phyloP scores from a whole-genome alignment of 2,888 invertebrate species.

The Axea sp. region DNA sequence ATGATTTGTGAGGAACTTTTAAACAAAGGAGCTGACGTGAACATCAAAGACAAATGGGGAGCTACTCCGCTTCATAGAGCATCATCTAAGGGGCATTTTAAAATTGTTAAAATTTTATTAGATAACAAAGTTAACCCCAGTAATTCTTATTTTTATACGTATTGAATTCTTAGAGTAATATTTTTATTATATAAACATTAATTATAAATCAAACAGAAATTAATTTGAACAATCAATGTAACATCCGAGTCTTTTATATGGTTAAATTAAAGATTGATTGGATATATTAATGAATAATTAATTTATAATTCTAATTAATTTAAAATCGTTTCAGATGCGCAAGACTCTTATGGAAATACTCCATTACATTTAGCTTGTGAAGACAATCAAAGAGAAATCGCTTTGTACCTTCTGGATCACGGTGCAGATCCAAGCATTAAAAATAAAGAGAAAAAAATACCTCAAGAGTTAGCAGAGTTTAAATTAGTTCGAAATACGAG shows the following conservation, averaged over 20 bases:
- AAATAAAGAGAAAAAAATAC: slow-evolving; percentile 85
- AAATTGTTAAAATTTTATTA: slow-evolving; percentile 85
- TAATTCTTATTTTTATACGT: slow-evolving; percentile 45
- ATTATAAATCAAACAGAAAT: no score
- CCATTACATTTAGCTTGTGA: slow-evolving; percentile 91
- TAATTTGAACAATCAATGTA: no score
- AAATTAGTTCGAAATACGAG: slow-evolving; percentile 10
- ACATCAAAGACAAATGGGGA: slow-evolving; percentile 84
- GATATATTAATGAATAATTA: no score
- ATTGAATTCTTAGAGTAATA: no score
- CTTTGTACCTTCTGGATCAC: slow-evolving; percentile 83
- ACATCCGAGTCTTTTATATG: no score
- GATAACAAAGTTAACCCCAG: slow-evolving; percentile 79
- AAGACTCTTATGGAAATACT: slow-evolving; percentile 87
- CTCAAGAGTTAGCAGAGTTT: slow-evolving; percentile 81
- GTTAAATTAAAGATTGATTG: no score
- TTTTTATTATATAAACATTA: no score
- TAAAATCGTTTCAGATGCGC: slow-evolving; percentile 56
- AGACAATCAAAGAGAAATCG: slow-evolving; percentile 86
- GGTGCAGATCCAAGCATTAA: slow-evolving; percentile 83
- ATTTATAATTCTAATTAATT: slow-evolving; percentile 4
- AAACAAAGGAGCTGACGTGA: slow-evolving; percentile 85
- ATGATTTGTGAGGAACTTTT: slow-evolving; percentile 85
- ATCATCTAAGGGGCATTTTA: slow-evolving; percentile 87
- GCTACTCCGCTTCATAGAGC: slow-evolving; percentile 90